phyloP scores from a whole-genome alignment of 2,797 vertebrate genomes.

The Hyperoplus lanceolatus region DNA sequence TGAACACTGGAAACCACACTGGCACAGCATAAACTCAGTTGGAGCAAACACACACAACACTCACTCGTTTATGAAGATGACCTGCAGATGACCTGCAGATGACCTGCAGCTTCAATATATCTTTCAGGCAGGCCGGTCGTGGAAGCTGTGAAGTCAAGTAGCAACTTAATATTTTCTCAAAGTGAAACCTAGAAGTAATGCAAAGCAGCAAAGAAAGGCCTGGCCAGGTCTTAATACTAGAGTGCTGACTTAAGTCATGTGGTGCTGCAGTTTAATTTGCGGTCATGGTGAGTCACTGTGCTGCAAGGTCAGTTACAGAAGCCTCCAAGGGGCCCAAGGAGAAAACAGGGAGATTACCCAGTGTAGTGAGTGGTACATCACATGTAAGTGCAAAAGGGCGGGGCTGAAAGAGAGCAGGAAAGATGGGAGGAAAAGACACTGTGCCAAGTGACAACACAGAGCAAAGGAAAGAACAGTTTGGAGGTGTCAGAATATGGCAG shows the following conservation, averaged over 20 bases:
- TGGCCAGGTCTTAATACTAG: not conserved
- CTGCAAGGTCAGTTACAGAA: conserved; percentile 29
- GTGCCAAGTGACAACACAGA: not conserved
- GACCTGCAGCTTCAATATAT: not conserved
- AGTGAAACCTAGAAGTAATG: not conserved
- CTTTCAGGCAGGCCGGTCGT: not conserved
- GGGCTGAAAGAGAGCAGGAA: not conserved
- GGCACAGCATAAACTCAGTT: not conserved
- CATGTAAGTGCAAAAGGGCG: not conserved
- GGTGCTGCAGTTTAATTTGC: conserved; percentile 26
- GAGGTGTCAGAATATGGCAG: not conserved
- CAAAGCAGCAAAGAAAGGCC: not conserved
- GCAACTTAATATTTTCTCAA: not conserved
- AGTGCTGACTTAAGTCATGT: conserved; percentile 27
- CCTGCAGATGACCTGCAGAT: not conserved
- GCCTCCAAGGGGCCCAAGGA: conserved; percentile 24
- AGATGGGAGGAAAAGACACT: not conserved
- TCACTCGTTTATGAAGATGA: not conserved
- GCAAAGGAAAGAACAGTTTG: not conserved
- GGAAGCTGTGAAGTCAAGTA: not conserved
- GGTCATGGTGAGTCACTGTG: conserved; percentile 23
- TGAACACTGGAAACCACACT: not conserved
- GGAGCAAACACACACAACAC: not conserved
- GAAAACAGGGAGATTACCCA: not conserved
- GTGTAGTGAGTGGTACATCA: conserved; percentile 2